Percentiles rank a stretch among this genome's conserved stretches.
These are phyloP conservation scores for Osmerus eperlanus DNA, from an alignment of 2,113 vertebrate genomes.

Conservation along the genomic window DNA sequence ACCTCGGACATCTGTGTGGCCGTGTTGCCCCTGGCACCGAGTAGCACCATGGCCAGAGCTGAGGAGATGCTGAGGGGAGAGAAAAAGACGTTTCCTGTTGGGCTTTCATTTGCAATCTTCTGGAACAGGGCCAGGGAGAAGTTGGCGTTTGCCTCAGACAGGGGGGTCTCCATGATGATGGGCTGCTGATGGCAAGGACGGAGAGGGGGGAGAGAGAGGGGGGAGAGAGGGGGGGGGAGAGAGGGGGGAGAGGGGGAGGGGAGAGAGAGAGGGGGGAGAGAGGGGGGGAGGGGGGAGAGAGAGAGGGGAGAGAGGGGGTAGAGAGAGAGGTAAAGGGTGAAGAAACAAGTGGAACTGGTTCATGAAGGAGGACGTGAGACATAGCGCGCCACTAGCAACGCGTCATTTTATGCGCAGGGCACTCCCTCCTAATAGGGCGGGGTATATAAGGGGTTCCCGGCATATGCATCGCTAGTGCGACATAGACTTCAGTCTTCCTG, in stretches of 20 bases:
- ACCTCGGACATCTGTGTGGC: conserved; percentile 83
- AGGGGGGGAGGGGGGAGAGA: neutral
- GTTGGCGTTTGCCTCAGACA: conserved; percentile 70
- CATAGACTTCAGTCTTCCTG: no score
- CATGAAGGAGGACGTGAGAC: no score
- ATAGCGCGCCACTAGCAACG: no score
- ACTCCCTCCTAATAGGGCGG: no score
- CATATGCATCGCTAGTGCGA: no score
- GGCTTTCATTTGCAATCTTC: conserved; percentile 63
- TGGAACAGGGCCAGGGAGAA: conserved; percentile 79
- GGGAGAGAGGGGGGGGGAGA: conserved; percentile 30
- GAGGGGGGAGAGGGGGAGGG: no score
- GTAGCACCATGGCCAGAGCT: conserved; percentile 78
- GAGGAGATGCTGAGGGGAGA: conserved; percentile 82
- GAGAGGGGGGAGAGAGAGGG: neutral
- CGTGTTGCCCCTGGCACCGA: conserved; percentile 80
- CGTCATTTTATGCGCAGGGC: no score
- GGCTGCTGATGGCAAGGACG: neutral
- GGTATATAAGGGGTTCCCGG: no score
- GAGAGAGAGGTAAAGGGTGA: no score
- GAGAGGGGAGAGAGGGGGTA: no score
- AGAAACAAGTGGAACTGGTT: no score
- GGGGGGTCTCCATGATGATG: conserved; percentile 50
- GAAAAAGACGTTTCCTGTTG: conserved; percentile 72
- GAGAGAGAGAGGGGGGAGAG: conserved; percentile 59